phyloP scores from a whole-genome alignment of 1,140 invertebrate species.

The Cyclargus thomasi region DNA sequence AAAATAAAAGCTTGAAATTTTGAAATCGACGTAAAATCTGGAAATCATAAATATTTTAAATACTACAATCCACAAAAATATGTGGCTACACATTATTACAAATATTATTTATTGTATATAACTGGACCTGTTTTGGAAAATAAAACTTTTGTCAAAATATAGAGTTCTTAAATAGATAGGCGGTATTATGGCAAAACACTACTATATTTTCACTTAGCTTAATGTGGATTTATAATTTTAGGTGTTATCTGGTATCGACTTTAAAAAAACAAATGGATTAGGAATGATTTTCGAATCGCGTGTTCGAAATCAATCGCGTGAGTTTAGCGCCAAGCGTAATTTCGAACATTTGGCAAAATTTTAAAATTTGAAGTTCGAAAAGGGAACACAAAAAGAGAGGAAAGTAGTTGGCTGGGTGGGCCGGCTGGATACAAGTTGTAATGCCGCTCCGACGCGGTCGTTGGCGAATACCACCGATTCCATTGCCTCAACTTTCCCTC shows the following conservation, averaged over 20 bases:
- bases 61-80: too few species aligned
- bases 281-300: constrained; percentile 31
- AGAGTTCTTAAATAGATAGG: too few species aligned
- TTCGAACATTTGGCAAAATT: constrained; percentile 42
- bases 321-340: constrained; percentile 28
- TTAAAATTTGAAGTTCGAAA: constrained; percentile 56
- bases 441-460: constrained; percentile 53
- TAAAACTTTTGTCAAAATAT: too few species aligned
- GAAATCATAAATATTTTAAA: too few species aligned
- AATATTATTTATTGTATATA: too few species aligned
- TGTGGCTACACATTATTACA: too few species aligned
- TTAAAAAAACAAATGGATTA: constrained; percentile 16
- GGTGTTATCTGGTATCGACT: background rate
- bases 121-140: too few species aligned
- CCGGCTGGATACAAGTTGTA: constrained; percentile 43
- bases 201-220: background rate
- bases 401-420: constrained; percentile 65
- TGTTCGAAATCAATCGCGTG: constrained; percentile 40
- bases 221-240: background rate
- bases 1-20: too few species aligned
- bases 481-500: constrained; percentile 44
- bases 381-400: constrained; percentile 49
- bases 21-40: too few species aligned
- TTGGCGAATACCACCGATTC: constrained; percentile 73
- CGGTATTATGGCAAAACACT: too few species aligned